These are phyloP conservation scores for Lycaena phlaeas DNA, from an alignment of 2,888 invertebrate genomes.

Conservation along the genomic window DNA sequence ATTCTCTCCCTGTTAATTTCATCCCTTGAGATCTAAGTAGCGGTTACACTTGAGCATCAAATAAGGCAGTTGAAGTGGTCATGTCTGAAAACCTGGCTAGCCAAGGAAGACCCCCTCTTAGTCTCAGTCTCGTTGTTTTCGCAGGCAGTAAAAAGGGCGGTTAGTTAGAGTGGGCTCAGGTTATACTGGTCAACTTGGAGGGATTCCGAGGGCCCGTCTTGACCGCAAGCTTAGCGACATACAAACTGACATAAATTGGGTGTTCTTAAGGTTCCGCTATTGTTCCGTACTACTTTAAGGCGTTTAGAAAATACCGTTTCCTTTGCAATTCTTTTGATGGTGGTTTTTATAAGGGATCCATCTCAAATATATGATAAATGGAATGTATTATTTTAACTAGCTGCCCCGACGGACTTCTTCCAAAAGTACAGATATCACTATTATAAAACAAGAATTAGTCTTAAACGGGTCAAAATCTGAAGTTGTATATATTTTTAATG, in stretches of 20 bases:
- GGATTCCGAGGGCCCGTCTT: conserved; percentile 41
- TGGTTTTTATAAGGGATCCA: too few relatives aligned
- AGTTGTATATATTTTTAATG: too few relatives aligned
- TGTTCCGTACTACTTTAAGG: conserved; percentile 8
- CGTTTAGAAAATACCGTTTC: background rate
- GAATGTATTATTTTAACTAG: too few relatives aligned
- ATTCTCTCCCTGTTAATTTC: conserved; percentile 18
- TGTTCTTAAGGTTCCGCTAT: conserved; percentile 17
- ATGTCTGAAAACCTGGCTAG: conserved; percentile 44
- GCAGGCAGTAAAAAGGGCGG: conserved; percentile 28
- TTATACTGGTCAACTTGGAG: conserved; percentile 31
- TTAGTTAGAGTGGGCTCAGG: conserved; percentile 25
- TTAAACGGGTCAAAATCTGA: too few relatives aligned
- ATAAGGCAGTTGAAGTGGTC: conserved; percentile 55
- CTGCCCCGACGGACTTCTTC: too few relatives aligned
- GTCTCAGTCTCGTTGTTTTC: conserved; percentile 37
- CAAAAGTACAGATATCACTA: too few relatives aligned
- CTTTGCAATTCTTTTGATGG: too few relatives aligned
- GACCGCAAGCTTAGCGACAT: conserved; percentile 40
- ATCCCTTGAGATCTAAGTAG: conserved; percentile 22
- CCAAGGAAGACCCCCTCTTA: conserved; percentile 31
- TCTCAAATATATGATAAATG: too few relatives aligned
- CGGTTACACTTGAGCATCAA: conserved; percentile 36
- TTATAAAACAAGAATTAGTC: too few relatives aligned
- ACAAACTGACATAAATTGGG: conserved; percentile 24